A percentile compares a stretch with the other conserved stretches of the same genome.
Evolutionary conservation across 2,797 vertebrate species (phyloP).

Genomic region (Lepilemur septentrionalis): DNA sequence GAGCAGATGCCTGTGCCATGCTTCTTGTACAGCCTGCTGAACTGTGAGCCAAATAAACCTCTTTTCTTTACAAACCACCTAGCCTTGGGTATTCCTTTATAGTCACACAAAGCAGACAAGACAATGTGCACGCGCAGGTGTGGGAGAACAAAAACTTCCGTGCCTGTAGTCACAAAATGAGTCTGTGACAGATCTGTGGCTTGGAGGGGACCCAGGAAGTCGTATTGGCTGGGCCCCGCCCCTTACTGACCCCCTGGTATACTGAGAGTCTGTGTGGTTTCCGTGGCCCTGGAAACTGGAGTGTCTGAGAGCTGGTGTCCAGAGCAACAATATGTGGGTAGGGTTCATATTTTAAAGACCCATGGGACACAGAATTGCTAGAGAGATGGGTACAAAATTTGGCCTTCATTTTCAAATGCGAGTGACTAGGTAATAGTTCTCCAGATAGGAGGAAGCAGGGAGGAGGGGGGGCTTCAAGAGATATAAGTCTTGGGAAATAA

Average conservation of each 20-base stretch:
- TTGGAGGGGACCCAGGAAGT: background rate
- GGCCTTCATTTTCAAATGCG: background rate
- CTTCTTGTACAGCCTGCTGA: background rate
- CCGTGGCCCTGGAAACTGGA: background rate
- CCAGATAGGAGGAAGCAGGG: background rate
- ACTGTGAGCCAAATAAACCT: background rate
- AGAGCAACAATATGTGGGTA: background rate
- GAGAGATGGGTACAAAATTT: background rate
- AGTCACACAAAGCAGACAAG: background rate
- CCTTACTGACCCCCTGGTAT: background rate
- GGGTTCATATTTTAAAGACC: background rate
- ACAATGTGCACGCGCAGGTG: background rate
- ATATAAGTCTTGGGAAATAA: background rate
- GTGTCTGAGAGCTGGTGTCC: background rate
- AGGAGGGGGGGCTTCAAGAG: background rate
- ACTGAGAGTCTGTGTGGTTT: background rate
- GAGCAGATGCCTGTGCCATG: background rate
- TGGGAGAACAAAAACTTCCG: background rate
- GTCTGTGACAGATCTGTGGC: background rate
- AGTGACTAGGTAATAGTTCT: background rate
- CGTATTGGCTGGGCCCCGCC: background rate
- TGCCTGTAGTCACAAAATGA: background rate
- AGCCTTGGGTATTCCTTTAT: too few relatives aligned
- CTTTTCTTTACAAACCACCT: background rate
- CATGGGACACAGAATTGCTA: background rate